These are phyloP conservation scores for Chironomus riparius DNA, from an alignment of 2,888 invertebrate species.

Conservation along the genomic window DNA sequence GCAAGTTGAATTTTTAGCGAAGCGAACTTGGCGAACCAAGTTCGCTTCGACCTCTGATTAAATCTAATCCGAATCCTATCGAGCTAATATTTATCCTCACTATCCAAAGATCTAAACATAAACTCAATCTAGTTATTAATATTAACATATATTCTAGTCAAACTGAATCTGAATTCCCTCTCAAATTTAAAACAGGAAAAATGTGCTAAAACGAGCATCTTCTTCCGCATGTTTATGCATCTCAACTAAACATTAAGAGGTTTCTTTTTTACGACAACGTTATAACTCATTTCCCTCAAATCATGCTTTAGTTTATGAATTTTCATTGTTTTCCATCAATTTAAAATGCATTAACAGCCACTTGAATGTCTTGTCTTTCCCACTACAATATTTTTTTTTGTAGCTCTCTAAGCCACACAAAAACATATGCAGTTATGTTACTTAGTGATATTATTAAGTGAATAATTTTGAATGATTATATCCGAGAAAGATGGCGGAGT, in stretches of 20 bases:
- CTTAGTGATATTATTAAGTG: neutral
- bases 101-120: too few relatives aligned
- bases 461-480: neutral
- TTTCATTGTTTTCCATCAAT: constrained; percentile 10
- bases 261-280: neutral
- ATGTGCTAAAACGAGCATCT: too few relatives aligned
- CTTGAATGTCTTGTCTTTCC: neutral
- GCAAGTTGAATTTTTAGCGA: too few relatives aligned
- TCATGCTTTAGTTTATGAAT: neutral
- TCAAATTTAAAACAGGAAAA: too few relatives aligned
- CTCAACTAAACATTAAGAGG: neutral
- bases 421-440: neutral
- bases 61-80: too few relatives aligned
- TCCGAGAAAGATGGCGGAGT: neutral
- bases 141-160: too few relatives aligned
- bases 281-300: neutral
- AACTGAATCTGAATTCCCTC: too few relatives aligned
- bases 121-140: too few relatives aligned
- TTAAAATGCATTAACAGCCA: constrained; percentile 6
- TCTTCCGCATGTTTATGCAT: too few relatives aligned
- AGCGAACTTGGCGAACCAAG: too few relatives aligned
- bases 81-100: too few relatives aligned
- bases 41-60: too few relatives aligned
- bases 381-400: neutral
- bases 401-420: neutral